Evolutionary conservation across 2,797 vertebrate genomes (phyloP).

Genomic region (Spizella passerina): DNA sequence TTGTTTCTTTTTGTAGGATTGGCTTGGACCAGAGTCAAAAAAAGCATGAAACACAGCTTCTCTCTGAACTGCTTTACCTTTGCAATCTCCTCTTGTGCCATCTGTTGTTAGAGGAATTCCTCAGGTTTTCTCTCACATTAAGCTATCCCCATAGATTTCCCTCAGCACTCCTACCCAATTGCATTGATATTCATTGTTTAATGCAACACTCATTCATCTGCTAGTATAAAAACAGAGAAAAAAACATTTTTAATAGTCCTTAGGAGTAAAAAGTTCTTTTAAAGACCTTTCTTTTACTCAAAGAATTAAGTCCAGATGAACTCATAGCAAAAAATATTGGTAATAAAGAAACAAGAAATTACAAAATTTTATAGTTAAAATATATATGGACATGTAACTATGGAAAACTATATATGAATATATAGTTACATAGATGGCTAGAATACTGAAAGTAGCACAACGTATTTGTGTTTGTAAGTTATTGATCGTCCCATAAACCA

Average conservation of each 20-base stretch:
- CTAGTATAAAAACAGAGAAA: neutral
- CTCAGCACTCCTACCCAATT: constrained; percentile 19
- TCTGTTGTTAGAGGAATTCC: constrained; percentile 39
- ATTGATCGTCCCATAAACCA: neutral
- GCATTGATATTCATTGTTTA: constrained; percentile 19
- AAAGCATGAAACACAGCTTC: neutral
- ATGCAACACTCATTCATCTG: neutral
- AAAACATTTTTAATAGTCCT: neutral
- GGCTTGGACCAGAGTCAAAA: neutral
- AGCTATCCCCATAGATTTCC: constrained; percentile 3
- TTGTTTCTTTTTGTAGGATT: neutral
- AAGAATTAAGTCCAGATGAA: neutral
- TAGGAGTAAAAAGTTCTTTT: neutral
- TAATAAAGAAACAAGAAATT: neutral
- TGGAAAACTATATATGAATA: no score
- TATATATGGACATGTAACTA: neutral
- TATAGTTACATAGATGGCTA: neutral
- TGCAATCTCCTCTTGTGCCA: neutral
- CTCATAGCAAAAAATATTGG: neutral
- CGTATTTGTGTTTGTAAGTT: neutral
- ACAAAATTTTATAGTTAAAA: neutral
- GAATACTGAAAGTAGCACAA: neutral
- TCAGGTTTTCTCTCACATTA: neutral
- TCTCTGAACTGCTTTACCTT: neutral
- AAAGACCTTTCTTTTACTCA: neutral